These are phyloP conservation scores for Champsocephalus gunnari DNA, from an alignment of 2,797 vertebrate species.

Conservation along the genomic window DNA sequence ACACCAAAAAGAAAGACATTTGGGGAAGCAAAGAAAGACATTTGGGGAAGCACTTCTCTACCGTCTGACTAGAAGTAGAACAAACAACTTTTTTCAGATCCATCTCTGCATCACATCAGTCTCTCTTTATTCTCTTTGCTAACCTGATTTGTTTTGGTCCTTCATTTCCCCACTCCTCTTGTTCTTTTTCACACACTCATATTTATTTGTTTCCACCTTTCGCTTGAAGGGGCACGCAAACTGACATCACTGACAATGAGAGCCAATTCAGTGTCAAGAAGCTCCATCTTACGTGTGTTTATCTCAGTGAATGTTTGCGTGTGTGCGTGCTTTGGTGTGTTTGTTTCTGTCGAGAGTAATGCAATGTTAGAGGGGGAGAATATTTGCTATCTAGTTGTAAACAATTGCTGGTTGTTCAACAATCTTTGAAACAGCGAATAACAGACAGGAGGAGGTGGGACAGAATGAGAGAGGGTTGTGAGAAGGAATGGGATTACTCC, in stretches of 20 bases:
- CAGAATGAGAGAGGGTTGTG: slow-evolving; percentile 2
- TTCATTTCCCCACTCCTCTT: slow-evolving; percentile 42
- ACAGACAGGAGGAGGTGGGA: slow-evolving; percentile 2
- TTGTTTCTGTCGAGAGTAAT: slow-evolving; percentile 60
- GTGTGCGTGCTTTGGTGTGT: slow-evolving; percentile 21
- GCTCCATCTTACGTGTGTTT: slow-evolving; percentile 26
- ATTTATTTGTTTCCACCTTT: not conserved
- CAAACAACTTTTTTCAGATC: slow-evolving; percentile 41
- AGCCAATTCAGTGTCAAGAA: slow-evolving; percentile 55
- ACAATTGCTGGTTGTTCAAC: slow-evolving; percentile 40
- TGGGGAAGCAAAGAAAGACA: too few relatives aligned
- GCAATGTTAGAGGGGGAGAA: slow-evolving; percentile 44
- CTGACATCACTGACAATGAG: not conserved
- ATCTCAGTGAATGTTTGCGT: not conserved
- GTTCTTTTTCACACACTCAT: slow-evolving; percentile 14
- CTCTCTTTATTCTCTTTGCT: slow-evolving; percentile 26
- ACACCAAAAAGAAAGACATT: too few relatives aligned
- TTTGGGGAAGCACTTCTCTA: too few relatives aligned
- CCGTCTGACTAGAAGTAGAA: slow-evolving; percentile 44
- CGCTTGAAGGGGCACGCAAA: not conserved
- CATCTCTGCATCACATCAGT: slow-evolving; percentile 43
- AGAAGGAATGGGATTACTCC: slow-evolving; percentile 45
- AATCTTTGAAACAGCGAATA: slow-evolving; percentile 43
- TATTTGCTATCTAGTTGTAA: slow-evolving; percentile 51
- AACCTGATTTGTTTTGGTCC: slow-evolving; percentile 58